Percentiles rank a stretch among this genome's conserved stretches.
Conservation (phyloP, 2,888 invertebrate species). For the Chymomyza amoena region DNA sequence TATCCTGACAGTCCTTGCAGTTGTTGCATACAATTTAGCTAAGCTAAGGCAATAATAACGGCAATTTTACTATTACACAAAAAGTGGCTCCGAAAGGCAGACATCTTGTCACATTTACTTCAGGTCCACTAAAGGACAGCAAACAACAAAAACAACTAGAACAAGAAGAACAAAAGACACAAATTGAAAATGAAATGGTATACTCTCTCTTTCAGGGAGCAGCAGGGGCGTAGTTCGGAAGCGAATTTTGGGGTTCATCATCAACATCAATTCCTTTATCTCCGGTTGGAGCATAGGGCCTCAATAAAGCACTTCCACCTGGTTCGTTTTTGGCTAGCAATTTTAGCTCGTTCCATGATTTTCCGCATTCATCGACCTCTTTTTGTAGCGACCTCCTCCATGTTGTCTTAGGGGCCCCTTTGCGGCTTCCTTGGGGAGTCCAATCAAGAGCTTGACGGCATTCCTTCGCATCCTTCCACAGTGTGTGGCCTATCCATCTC, state of each 20-base stretch:
- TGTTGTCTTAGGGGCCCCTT: too few relatives aligned
- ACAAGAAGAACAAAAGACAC: constrained; percentile 29
- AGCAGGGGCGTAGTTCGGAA: neutral
- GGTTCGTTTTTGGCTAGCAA: too few relatives aligned
- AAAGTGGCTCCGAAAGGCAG: constrained; percentile 2
- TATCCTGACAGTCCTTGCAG: neutral
- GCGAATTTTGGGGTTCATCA: neutral
- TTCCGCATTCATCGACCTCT: too few relatives aligned
- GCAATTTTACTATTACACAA: neutral
- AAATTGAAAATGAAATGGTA: constrained; percentile 60
- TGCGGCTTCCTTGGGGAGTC: too few relatives aligned
- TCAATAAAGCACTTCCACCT: too few relatives aligned
- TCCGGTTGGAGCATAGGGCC: too few relatives aligned
- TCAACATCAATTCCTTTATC: too few relatives aligned
- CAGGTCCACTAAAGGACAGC: neutral
- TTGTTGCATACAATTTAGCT: neutral
- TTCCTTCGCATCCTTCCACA: too few relatives aligned
- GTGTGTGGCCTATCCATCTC: too few relatives aligned
- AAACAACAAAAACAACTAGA: neutral
- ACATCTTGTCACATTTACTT: constrained; percentile 10
- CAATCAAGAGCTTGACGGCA: too few relatives aligned
- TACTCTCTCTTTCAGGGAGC: neutral
- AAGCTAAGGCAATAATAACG: neutral
- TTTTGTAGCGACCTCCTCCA: too few relatives aligned
- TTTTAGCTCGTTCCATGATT: too few relatives aligned